Base-by-base conservation (phyloP, 2,888 invertebrate genomes). In the Micoletzkya japonica region DNA sequence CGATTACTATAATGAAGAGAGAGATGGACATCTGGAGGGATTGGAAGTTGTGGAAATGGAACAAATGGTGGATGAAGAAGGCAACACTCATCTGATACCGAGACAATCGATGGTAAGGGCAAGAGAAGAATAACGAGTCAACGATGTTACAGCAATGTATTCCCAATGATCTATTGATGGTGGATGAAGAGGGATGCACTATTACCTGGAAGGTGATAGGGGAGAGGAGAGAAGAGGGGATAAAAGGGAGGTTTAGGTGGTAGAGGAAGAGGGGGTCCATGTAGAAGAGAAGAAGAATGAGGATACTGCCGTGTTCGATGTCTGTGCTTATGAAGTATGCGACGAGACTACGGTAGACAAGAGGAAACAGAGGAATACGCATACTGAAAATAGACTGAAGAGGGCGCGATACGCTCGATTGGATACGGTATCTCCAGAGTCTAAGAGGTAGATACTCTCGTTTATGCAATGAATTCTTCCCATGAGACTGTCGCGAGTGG, bases 261-360 rank as follows among this genome's bases (percentile, higher is more conserved):
- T 66, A 30, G 54, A 66, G 24, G 54, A 66, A 6, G 54, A 54
- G 24, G 64, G 54, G 2, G 36, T 54, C 30, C 37, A 36, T 37
- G 17, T 54, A 6, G 36, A 66, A 3, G 32, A 57, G 58, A 57
- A 39, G 3, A 30, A 54, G 4, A 7, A 50, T 54, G n/a, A n/a
- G 24, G 24, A 56, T 14, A 36, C 68, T 24, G 28, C 34, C 24
- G n/a, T 50, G n/a, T 58, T 68, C 34, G 68, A 68, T 34, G 68
- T 68, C 50, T 68, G 57, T 24, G 68, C 68, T 1, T 68, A 68
- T 58, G 68, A 68, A 32, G 68, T 68, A 20, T 50, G 36, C 28
- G 24, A 24, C 10, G 17, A 56, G 10, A 14, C 44, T 14, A 44
- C 20, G 37, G 64, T 44, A 10, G 44, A 44, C 44, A 20, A 44